Evolutionary conservation across 2,113 vertebrate species (phyloP).

Genomic region (Colaptes auratus): DNA sequence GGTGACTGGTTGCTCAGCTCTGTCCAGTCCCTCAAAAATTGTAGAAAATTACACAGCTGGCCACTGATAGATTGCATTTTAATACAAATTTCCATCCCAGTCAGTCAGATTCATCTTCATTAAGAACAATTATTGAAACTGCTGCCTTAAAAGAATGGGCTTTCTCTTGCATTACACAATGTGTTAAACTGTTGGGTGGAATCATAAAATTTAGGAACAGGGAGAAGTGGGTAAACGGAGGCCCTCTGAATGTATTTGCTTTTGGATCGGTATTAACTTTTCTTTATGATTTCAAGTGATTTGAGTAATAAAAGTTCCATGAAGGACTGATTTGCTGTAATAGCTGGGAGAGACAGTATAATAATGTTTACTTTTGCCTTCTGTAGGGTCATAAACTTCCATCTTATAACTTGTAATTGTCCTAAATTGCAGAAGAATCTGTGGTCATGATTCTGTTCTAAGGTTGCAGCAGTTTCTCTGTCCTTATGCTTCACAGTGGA

Average conservation of each 20-base stretch:
- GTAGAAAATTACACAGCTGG: background rate
- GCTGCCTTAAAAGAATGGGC: background rate
- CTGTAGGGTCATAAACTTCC: background rate
- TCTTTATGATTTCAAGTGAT: conserved; percentile 4
- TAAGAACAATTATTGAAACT: background rate
- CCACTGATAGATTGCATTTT: background rate
- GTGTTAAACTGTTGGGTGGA: background rate
- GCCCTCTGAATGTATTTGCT: background rate
- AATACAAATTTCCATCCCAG: background rate
- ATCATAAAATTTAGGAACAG: background rate
- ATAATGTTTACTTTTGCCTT: conserved; percentile 13
- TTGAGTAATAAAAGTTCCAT: conserved; percentile 15
- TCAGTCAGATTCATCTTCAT: background rate
- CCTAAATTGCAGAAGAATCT: background rate
- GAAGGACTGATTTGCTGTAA: conserved; percentile 14
- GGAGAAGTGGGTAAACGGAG: background rate
- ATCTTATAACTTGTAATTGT: background rate
- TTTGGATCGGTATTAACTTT: background rate
- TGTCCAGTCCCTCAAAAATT: background rate
- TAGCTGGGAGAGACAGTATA: background rate
- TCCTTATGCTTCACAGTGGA: background rate
- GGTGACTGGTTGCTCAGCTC: background rate
- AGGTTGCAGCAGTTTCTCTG: background rate
- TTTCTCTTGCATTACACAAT: background rate
- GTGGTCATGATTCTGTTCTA: background rate